phyloP scores from a whole-genome alignment of 2,888 invertebrate species.

The Dolomedes plantarius region DNA sequence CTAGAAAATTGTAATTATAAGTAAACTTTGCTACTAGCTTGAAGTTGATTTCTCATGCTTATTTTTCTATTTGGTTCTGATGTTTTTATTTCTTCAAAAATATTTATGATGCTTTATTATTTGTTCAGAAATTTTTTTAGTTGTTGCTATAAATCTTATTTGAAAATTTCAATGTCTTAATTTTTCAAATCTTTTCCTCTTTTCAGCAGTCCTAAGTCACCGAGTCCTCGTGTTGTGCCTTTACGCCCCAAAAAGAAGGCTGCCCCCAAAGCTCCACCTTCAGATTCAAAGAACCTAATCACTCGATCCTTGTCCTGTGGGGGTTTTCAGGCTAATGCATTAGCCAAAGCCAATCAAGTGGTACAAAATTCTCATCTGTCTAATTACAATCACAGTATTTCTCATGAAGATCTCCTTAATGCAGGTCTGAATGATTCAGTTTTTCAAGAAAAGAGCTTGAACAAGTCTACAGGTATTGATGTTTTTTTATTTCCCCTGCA shows the following conservation, averaged over 20 bases:
- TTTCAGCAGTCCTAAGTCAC: constrained; percentile 76
- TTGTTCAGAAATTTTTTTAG: too few relatives aligned
- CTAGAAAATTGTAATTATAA: too few relatives aligned
- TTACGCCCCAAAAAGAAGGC: constrained; percentile 85
- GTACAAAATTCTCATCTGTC: neutral
- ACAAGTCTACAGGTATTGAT: neutral
- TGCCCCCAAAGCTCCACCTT: constrained; percentile 75
- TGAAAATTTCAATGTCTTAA: too few relatives aligned
- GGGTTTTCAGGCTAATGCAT: constrained; percentile 35
- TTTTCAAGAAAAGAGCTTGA: neutral
- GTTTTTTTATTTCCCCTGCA: too few relatives aligned
- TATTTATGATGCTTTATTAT: too few relatives aligned
- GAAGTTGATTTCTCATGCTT: too few relatives aligned
- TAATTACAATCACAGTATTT: constrained; percentile 10
- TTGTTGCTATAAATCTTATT: too few relatives aligned
- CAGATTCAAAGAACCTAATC: constrained; percentile 18
- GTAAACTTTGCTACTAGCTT: too few relatives aligned
- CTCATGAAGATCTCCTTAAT: constrained; percentile 53
- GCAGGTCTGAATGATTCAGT: constrained; percentile 11
- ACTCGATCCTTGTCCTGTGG: constrained; percentile 49
- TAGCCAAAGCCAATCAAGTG: constrained; percentile 1
- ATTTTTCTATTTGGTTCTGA: too few relatives aligned
- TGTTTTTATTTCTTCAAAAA: too few relatives aligned
- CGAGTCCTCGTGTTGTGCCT: constrained; percentile 81
- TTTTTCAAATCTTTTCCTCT: neutral